Evolutionary conservation across 1,140 invertebrate species (phyloP).

Genomic region (Diabrotica undecimpunctata): DNA sequence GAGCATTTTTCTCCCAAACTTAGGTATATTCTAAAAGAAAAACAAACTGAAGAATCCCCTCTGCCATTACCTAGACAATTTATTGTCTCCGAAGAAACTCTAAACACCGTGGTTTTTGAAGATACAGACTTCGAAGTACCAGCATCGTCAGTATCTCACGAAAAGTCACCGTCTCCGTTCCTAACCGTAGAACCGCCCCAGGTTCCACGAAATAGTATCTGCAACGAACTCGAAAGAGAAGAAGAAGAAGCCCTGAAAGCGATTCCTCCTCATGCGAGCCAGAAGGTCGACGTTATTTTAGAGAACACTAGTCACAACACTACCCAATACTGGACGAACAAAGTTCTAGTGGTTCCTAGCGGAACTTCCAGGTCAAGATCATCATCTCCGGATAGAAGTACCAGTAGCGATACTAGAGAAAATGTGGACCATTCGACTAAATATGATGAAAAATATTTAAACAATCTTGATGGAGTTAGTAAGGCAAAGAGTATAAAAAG

Average conservation of each 20-base stretch:
- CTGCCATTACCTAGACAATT: slow-evolving; percentile 27
- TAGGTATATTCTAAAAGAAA: slow-evolving; percentile 24
- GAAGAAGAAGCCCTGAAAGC: slow-evolving; percentile 31
- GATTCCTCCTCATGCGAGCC: slow-evolving; percentile 16
- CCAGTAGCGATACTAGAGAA: neutral
- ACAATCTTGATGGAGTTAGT: slow-evolving; percentile 27
- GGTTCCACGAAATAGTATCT: slow-evolving; percentile 36
- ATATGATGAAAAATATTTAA: slow-evolving; percentile 25
- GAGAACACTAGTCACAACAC: slow-evolving; percentile 24
- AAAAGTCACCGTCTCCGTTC: slow-evolving; percentile 34
- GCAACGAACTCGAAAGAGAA: slow-evolving; percentile 32
- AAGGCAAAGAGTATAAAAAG: slow-evolving; percentile 2
- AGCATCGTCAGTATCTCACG: slow-evolving; percentile 13
- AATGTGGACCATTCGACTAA: neutral
- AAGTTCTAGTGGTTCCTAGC: slow-evolving; percentile 22
- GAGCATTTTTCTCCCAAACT: neutral
- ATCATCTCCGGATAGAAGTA: neutral
- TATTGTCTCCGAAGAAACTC: slow-evolving; percentile 22
- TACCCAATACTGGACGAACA: slow-evolving; percentile 29
- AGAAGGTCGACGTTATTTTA: slow-evolving; percentile 25
- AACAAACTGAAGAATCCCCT: slow-evolving; percentile 7
- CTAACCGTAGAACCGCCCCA: slow-evolving; percentile 33
- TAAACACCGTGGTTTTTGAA: slow-evolving; percentile 18
- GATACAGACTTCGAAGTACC: slow-evolving; percentile 22
- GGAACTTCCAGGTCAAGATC: slow-evolving; percentile 24